A percentile compares a stretch with the other conserved stretches of the same genome.
These are phyloP conservation scores for Callocephalon fimbriatum DNA, from an alignment of 2,113 vertebrate genomes.

Conservation along the genomic window DNA sequence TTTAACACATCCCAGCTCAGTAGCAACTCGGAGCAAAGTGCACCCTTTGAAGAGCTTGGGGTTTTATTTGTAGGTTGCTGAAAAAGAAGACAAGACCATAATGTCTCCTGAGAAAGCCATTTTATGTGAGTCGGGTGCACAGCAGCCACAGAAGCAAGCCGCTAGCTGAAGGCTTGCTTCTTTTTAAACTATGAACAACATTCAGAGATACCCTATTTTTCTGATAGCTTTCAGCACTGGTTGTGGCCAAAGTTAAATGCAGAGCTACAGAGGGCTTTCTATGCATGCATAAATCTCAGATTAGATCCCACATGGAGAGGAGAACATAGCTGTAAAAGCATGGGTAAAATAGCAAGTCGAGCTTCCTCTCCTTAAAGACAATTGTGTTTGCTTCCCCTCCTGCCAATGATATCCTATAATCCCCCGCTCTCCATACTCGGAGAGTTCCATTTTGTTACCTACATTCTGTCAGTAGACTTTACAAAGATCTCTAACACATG, in stretches of 20 bases:
- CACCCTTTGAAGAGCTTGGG: not conserved
- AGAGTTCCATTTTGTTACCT: slow-evolving; percentile 59
- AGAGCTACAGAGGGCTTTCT: not conserved
- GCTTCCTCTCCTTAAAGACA: slow-evolving; percentile 64
- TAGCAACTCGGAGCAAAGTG: not conserved
- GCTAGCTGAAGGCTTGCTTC: not conserved
- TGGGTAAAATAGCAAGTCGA: not conserved
- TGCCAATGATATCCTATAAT: slow-evolving; percentile 71
- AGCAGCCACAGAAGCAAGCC: not conserved
- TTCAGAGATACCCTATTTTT: not conserved
- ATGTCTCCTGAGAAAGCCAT: not conserved
- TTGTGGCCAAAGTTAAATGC: not conserved
- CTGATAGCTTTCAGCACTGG: not conserved
- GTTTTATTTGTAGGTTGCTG: not conserved
- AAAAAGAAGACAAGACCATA: not conserved
- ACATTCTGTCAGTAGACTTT: slow-evolving; percentile 62
- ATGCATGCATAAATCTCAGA: not conserved
- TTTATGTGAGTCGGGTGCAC: not conserved
- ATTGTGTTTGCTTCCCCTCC: slow-evolving; percentile 32
- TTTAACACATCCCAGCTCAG: not conserved
- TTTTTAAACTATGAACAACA: not conserved
- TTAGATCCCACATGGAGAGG: not conserved
- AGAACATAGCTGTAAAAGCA: not conserved
- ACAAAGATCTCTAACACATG: slow-evolving; percentile 73
- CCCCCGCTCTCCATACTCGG: slow-evolving; percentile 35